Base-by-base conservation (phyloP, 2,888 invertebrate genomes). In the Eilema depressum region DNA sequence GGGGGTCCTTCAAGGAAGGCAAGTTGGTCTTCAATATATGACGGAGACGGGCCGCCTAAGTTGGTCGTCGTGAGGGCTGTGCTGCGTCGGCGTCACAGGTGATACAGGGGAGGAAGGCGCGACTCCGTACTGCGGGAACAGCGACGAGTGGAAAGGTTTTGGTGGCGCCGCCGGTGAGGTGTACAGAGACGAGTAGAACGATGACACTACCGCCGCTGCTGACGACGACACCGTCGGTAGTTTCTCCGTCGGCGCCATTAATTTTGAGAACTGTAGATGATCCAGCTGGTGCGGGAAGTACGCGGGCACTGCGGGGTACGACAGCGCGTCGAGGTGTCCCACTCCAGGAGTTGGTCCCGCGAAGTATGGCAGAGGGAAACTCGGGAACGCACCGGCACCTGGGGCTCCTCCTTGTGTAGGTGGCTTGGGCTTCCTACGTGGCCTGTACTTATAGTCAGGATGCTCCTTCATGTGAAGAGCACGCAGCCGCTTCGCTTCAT, bases 381-480 rank as follows among this genome's bases (percentile, higher is more conserved):
- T 96, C 0, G 96, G 95, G 87, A 97, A 97, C 0, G 95, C 96
- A 30, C 96, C 96, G 3, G 95, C 93, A 14, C 94, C 94, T 3
- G 93, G 92, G 0, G 89, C 92, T 47, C 93, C 93, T 8, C 94
- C 95, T 12, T 95, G 93, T 11, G 97, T 93, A 0, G 97, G 96
- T 7, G 97, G 96, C 91, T 98, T 98, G 68, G 98, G 97, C 94
- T 98, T 98, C 91, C 98, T 96, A 80, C 98, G 96, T 72, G 98
- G 98, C 69, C 98, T 95, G 95, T 98, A 98, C 92, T 98, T 98
- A 95, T 98, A 98, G 88, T 98, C 98, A 0, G 98, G 98, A 88
- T 98, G 98, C 87, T 98, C 98, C 93, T 98, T 98, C 98, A 98
- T 98, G 96, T 99, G 98, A 86, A 97, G 92, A 0, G 98, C 97